Evolutionary conservation across 2,888 invertebrate genomes (phyloP).

Genomic region (Agrochola lota): DNA sequence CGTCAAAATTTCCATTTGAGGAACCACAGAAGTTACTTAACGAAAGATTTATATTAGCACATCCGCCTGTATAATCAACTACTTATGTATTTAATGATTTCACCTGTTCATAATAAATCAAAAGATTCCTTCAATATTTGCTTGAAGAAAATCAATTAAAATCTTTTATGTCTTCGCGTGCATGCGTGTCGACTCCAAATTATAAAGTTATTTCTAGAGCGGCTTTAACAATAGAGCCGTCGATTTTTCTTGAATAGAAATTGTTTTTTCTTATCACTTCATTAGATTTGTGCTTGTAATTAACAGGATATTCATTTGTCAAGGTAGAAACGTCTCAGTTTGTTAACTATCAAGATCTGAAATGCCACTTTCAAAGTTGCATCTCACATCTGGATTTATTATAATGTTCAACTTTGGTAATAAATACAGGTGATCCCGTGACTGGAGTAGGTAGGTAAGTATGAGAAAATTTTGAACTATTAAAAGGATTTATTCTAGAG

Average conservation of each 20-base stretch:
- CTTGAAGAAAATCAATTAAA: conserved; percentile 42
- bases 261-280: conserved; percentile 37
- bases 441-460: too few species aligned
- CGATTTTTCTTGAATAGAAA: conserved; percentile 23
- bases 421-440: too few species aligned
- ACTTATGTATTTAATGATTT: conserved; percentile 18
- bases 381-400: too few species aligned
- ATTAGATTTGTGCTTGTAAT: conserved; percentile 21
- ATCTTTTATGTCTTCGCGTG: conserved; percentile 37
- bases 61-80: conserved; percentile 29
- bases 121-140: conserved; percentile 14
- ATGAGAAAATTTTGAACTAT: too few species aligned
- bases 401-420: too few species aligned
- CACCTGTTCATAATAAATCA: conserved; percentile 18
- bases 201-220: conserved; percentile 33
- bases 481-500: too few species aligned
- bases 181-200: conserved; percentile 42
- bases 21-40: conserved; percentile 12
- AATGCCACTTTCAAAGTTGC: too few species aligned
- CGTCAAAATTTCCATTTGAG: conserved; percentile 33
- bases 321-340: neutral
- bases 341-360: neutral
- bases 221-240: conserved; percentile 42
- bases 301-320: neutral
- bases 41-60: conserved; percentile 14